Conservation (phyloP, 2,888 invertebrate species). For the Lasioglossum marginatum region DNA sequence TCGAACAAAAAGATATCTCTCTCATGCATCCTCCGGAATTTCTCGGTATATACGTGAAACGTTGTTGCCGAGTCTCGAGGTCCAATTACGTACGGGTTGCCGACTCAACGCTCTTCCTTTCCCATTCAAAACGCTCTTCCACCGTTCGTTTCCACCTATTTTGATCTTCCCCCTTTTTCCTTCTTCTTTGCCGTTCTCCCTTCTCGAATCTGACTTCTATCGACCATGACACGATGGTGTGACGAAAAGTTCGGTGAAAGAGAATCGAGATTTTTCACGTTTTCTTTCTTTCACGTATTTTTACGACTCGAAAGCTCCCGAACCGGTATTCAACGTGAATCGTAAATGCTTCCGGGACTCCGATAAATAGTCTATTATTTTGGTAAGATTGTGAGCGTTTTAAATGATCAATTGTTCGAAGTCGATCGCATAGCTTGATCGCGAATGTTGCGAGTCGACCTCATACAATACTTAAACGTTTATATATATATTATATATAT, state of each 20-base stretch:
- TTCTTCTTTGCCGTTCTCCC: neutral
- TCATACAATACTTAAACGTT: too few relatives aligned
- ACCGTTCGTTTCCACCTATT: constrained; percentile 32
- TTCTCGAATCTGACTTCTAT: constrained; percentile 37
- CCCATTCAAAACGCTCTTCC: constrained; percentile 28
- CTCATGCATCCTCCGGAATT: constrained; percentile 69
- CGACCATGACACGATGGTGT: constrained; percentile 11
- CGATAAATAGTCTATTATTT: too few relatives aligned
- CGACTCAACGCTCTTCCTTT: constrained; percentile 62
- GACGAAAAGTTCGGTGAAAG: neutral
- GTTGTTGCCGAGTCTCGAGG: constrained; percentile 64
- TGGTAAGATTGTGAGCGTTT: too few relatives aligned
- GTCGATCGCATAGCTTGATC: too few relatives aligned
- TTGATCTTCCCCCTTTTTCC: constrained; percentile 7
- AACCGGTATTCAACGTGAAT: neutral
- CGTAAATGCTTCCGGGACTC: too few relatives aligned
- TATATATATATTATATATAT: too few relatives aligned
- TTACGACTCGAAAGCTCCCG: neutral
- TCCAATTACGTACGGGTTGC: constrained; percentile 73
- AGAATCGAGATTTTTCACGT: constrained; percentile 7
- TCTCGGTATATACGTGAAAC: constrained; percentile 69
- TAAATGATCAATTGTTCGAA: too few relatives aligned
- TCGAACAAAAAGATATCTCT: constrained; percentile 74
- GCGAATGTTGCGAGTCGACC: too few relatives aligned
- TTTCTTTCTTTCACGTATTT: neutral